These are phyloP conservation scores for Sarcophaga rosellei DNA, from an alignment of 2,888 invertebrate species.

Conservation along the genomic window DNA sequence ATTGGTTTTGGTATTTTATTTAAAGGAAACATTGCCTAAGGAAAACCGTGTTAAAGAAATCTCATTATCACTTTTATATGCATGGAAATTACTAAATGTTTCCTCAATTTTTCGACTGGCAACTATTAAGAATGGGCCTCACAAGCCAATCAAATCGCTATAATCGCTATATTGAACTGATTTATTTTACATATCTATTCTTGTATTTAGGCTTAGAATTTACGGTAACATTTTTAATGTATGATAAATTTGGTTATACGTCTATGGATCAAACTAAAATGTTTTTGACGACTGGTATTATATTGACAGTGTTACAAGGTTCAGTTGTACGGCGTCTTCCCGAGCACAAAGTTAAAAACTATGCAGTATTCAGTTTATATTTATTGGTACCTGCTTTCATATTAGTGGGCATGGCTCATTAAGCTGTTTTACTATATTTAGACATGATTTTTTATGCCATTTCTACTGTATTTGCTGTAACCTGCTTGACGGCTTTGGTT, in stretches of 20 bases:
- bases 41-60: conserved; percentile 87
- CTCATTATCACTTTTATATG: conserved; percentile 85
- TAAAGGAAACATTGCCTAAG: conserved; percentile 93
- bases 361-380: conserved; percentile 89
- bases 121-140: conserved; percentile 86
- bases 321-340: conserved; percentile 92
- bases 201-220: conserved; percentile 98
- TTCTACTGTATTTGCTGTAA: conserved; percentile 96
- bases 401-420: conserved; percentile 88
- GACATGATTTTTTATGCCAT: conserved; percentile 94
- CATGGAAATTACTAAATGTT: conserved; percentile 86
- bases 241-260: conserved; percentile 93
- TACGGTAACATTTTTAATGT: conserved; percentile 97
- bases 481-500: conserved; percentile 96
- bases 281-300: conserved; percentile 95
- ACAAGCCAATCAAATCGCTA: conserved; percentile 85
- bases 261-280: conserved; percentile 99
- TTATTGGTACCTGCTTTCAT: conserved; percentile 94
- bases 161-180: conserved; percentile 86
- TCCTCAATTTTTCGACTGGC: conserved; percentile 84
- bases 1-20: conserved; percentile 86
- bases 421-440: conserved; percentile 85
- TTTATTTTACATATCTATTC: conserved; percentile 95
- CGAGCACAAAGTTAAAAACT: conserved; percentile 86
- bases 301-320: conserved; percentile 96